phyloP scores from a whole-genome alignment of 2,113 vertebrate species.

The Anthoscopus minutus region DNA sequence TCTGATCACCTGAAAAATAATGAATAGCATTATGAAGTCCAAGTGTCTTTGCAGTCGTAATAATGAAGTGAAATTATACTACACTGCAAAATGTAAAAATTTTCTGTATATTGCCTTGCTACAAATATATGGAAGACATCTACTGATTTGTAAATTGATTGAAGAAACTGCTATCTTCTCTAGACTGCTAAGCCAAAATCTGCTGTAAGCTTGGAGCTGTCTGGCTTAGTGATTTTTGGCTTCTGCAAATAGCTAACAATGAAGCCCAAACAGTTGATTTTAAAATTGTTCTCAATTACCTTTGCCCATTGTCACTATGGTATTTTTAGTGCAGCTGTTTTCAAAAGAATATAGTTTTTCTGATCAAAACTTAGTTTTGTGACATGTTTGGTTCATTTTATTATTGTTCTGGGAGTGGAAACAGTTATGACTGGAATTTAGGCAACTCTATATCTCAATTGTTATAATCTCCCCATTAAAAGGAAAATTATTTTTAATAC shows the following conservation, averaged over 20 bases:
- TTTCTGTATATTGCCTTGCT: background rate
- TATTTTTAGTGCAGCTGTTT: background rate
- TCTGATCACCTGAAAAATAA: background rate
- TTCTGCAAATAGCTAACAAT: background rate
- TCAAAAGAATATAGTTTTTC: background rate
- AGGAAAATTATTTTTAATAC: background rate
- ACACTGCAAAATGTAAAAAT: background rate
- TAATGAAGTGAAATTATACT: background rate
- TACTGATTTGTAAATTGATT: background rate
- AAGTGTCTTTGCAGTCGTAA: background rate
- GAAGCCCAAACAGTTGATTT: rapidly evolving
- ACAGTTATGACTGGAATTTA: background rate
- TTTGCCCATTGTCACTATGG: background rate
- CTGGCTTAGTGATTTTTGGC: background rate
- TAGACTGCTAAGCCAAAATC: background rate
- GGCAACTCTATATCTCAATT: background rate
- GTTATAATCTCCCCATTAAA: background rate
- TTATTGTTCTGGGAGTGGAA: background rate
- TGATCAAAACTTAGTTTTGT: background rate
- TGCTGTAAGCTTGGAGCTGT: background rate
- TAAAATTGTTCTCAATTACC: background rate
- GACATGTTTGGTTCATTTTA: background rate
- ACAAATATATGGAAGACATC: background rate
- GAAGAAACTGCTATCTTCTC: background rate
- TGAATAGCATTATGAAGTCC: background rate